These are phyloP conservation scores for Puntigrus tetrazona DNA, from an alignment of 2,113 vertebrate species.

Conservation along the genomic window DNA sequence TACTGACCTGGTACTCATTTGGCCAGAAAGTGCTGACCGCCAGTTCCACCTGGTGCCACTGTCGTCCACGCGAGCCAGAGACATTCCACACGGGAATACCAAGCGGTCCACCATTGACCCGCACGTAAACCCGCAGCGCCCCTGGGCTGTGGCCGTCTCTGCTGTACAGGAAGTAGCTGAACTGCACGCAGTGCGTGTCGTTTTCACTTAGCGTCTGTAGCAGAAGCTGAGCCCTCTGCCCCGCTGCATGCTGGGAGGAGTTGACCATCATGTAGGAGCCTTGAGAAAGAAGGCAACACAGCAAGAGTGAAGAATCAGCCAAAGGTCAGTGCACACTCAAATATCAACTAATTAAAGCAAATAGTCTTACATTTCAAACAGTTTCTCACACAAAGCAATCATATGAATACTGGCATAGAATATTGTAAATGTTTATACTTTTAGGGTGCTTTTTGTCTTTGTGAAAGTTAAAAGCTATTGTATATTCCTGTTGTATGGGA, in stretches of 20 bases:
- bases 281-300: constrained; percentile 60
- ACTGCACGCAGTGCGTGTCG: constrained; percentile 97
- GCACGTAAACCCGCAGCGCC: constrained; percentile 83
- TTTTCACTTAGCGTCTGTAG: constrained; percentile 94
- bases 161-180: constrained; percentile 96
- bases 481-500: background rate
- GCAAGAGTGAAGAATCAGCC: constrained; percentile 7
- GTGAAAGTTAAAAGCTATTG: background rate
- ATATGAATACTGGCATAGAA: background rate
- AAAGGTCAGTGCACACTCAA: background rate
- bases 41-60: constrained; percentile 96
- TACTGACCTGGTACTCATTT: constrained; percentile 91
- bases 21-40: constrained; percentile 98
- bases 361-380: background rate
- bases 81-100: constrained; percentile 91
- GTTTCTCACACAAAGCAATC: background rate
- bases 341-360: background rate
- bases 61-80: constrained; percentile 84
- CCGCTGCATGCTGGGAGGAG: constrained; percentile 86
- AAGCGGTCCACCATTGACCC: constrained; percentile 86
- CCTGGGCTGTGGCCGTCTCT: constrained; percentile 91
- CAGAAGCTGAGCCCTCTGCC: constrained; percentile 88
- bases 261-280: constrained; percentile 97
- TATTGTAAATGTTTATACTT: background rate
- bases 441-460: background rate